A percentile compares a stretch with the other conserved stretches of the same genome.
Conservation (phyloP, 2,888 invertebrate species). For the Drosophila flavopinicola region DNA sequence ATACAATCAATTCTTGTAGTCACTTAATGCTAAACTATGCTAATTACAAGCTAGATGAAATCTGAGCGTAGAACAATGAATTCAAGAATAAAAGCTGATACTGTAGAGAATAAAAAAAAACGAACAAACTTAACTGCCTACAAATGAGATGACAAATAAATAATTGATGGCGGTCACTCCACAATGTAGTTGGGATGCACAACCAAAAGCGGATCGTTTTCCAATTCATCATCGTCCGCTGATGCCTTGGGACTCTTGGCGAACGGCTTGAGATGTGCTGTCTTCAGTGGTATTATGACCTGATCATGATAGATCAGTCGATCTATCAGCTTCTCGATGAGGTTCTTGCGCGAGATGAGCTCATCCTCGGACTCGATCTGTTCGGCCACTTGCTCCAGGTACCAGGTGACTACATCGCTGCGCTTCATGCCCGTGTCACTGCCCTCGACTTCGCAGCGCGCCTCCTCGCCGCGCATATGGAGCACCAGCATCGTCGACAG, state of each 20-base stretch:
- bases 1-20: conserved; percentile 9
- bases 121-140: conserved; percentile 30
- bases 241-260: conserved; percentile 43
- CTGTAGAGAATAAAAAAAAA: conserved; percentile 9
- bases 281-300: conserved; percentile 83
- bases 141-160: conserved; percentile 21
- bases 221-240: conserved; percentile 54
- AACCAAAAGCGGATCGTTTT: conserved; percentile 90
- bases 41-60: conserved; percentile 17
- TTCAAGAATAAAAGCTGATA: conserved; percentile 1
- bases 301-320: conserved; percentile 91
- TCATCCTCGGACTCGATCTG: conserved; percentile 97
- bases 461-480: conserved; percentile 94
- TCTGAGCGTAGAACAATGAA: conserved; percentile 12
- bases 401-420: conserved; percentile 96
- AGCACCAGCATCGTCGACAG: conserved; percentile 96
- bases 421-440: conserved; percentile 88
- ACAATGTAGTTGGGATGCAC: conserved; percentile 98
- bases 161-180: conserved; percentile 84
- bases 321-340: conserved; percentile 97
- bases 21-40: conserved; percentile 1
- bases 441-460: conserved; percentile 88
- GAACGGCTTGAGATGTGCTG: conserved; percentile 72
- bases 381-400: conserved; percentile 93
- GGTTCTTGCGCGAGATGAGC: conserved; percentile 92